Evolutionary conservation across 1,140 invertebrate species (phyloP), one percentile per base, ranked within the genome.

Genomic region (Diprion similis): DNA sequence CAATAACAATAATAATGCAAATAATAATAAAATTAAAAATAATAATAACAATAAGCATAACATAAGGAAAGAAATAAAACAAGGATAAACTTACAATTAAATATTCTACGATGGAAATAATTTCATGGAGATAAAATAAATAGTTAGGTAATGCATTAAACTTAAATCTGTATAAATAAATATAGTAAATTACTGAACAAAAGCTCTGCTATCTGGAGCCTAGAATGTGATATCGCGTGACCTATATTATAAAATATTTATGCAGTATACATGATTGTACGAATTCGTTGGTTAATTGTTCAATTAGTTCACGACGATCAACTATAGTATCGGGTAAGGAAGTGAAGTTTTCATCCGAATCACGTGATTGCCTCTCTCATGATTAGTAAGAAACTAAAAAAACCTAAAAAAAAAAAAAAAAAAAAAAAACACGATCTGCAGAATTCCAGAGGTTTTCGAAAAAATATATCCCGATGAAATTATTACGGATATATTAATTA

Each of bases 201-300:
- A 65, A 73, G 71, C 47, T 80, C 75, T 75, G 75, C 73, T 77
- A 78, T 59, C 76, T 68, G 76, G 71, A 74, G 71, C 73, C 78
- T 80, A 81, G 75, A 77, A 77, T 82, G 78, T 82, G 79, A 82
- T 81, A 67, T 74, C 74, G 71, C 72, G 72, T 75, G 77, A 78
- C 71, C 72, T 79, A 80, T 59, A 59, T 37, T 37, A 37, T 37
- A 37, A 37, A 37, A 37, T 37, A 37, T 37, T 37, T 37, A 37
- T 37, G 24, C 24, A 37, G 24, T 37, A 37, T 37, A 37, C 6
- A 37, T 37, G 24, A 37, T 37, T 37, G 24, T 37, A 37, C 24
- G 24, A 37, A 37, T 37, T 37, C 24, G 24, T 37, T 37, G 24
- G 24, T 37, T 37, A 37, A 37, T 37, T 59, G 51, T 15, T 59